Conservation (phyloP, 2,888 invertebrate genomes). For the Eilema depressum region DNA sequence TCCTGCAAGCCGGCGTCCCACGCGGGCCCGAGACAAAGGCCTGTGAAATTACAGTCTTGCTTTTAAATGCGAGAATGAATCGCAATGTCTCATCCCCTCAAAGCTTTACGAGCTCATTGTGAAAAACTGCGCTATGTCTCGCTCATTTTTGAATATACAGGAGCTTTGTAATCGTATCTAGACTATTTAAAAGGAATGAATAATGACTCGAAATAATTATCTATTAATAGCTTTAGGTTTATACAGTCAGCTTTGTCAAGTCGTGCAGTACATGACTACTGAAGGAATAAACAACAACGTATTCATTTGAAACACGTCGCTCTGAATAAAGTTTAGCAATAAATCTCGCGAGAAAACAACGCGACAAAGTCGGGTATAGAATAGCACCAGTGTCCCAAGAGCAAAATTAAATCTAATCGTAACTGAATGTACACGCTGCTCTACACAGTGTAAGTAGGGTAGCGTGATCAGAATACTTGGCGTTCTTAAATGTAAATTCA, state of each 20-base stretch:
- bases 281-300: slow-evolving; percentile 23
- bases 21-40: slow-evolving; percentile 79
- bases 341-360: slow-evolving; percentile 54
- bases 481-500: slow-evolving; percentile 45
- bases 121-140: slow-evolving; percentile 61
- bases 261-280: not conserved
- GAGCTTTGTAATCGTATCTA: slow-evolving; percentile 52
- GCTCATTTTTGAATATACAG: slow-evolving; percentile 67
- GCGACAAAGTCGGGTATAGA: slow-evolving; percentile 42
- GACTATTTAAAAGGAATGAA: slow-evolving; percentile 41
- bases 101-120: slow-evolving; percentile 77
- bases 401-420: slow-evolving; percentile 71
- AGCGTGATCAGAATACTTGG: slow-evolving; percentile 63
- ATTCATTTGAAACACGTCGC: slow-evolving; percentile 40
- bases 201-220: slow-evolving; percentile 31
- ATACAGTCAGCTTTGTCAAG: not conserved
- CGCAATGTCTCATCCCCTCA: slow-evolving; percentile 83
- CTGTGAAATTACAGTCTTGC: slow-evolving; percentile 84
- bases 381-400: slow-evolving; percentile 60
- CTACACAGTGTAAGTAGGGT: slow-evolving; percentile 54
- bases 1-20: slow-evolving; percentile 70
- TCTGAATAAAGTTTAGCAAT: slow-evolving; percentile 56
- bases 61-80: slow-evolving; percentile 86
- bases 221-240: not conserved
- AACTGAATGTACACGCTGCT: slow-evolving; percentile 52